Evolutionary conservation across 1,140 invertebrate genomes (phyloP), one percentile per base, ranked within the genome.

Genomic region (Amyelois transitella): DNA sequence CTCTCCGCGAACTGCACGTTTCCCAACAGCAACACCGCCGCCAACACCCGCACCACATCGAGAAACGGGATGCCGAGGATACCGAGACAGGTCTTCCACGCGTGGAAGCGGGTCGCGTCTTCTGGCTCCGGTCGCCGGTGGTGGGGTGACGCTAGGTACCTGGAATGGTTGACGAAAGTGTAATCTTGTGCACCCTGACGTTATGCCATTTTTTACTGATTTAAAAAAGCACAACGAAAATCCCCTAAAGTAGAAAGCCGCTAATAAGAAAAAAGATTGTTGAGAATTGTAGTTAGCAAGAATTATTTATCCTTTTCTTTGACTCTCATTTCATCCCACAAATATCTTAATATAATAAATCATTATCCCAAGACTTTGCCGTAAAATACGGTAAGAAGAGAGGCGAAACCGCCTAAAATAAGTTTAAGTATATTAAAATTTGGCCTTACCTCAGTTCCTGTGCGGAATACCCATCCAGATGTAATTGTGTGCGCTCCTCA

Each of bases 1-100:
- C 92, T 91, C 74, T 97, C 96, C 2, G 93, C 91, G 85, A 98
- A 98, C 67, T 94, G 93, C 32, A 98, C 94, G 83, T 98, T 98
- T 28, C 97, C 97, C 20, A 98, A 90, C 44, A 98, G 91, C 55
- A 99, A 86, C 19, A 98, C 95, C 0, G 96, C 96, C 18, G 96
- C 95, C 55, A 98, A 82, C 0, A 98, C 96, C 62, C 97, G 90
- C 10, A 98, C 94, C 6, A 98, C 97, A 85, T 98, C 97, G 77
- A 97, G 84, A 77, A 97, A 98, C 3, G 96, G 96, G 63, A 98
- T 98, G 10, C 97, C 97, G 14, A 98, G 89, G 8, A 97, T 93
- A 84, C 95, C 95, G 44, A 97, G 90, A 72, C 95, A 96, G 17
- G 95, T 93, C 86, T 97, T 97, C 96, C 96, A 98, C 0, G 95